phyloP scores from a whole-genome alignment of 2,113 vertebrate genomes.

The rabbit (Oryctolagus cuniculus) region mOryCun1.1 NC_091443.1:78775501-78776000 shows the following conservation, averaged over 20 bases:
- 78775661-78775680: constrained; percentile 97
- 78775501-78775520: constrained; percentile 88
- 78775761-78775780: constrained; percentile 16
- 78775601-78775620: constrained; percentile 98
- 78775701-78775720: constrained; percentile 92
- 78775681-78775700: constrained; percentile 99
- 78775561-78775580: constrained; percentile 86
- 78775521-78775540: constrained; percentile 88
- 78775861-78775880: constrained; percentile 25
- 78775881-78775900: not conserved
- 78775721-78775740: constrained; percentile 63
- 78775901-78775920: constrained; percentile 46
- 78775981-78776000: too few relatives aligned
- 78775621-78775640: constrained; percentile 99
- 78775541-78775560: constrained; percentile 82
- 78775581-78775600: constrained; percentile 99
- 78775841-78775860: not conserved
- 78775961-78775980: too few relatives aligned
- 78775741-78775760: constrained; percentile 12
- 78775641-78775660: constrained; percentile 99
- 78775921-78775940: too few relatives aligned
- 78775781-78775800: not conserved
- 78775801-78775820: constrained; percentile 39
- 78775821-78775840: not conserved
- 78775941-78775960: too few relatives aligned